Evolutionary conservation across 1,140 invertebrate genomes (phyloP).

Genomic region (Dendrolimus kikuchii): DNA sequence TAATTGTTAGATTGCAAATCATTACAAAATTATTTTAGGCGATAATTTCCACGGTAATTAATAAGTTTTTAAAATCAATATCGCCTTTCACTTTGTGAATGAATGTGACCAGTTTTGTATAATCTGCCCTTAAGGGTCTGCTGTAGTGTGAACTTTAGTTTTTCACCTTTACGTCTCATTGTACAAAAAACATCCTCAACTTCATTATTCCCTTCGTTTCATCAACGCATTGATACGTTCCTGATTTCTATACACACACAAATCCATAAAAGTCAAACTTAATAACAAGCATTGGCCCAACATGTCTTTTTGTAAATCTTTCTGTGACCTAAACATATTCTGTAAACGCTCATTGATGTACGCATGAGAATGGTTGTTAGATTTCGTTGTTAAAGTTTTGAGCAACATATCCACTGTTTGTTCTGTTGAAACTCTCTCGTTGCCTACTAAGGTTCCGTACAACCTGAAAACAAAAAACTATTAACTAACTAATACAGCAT

Average conservation of each 20-base stretch:
- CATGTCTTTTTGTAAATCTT: slow-evolving; percentile 57
- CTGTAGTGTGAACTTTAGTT: no score
- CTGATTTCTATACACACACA: slow-evolving; percentile 59
- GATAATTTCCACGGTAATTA: no score
- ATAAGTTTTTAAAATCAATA: no score
- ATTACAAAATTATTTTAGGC: no score
- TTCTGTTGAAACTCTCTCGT: slow-evolving; percentile 60
- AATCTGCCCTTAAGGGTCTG: no score
- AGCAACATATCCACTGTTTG: slow-evolving; percentile 54
- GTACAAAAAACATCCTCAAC: no score
- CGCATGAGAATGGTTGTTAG: slow-evolving; percentile 25
- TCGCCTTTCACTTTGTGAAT: no score
- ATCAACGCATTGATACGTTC: slow-evolving; percentile 42
- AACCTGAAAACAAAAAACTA: slow-evolving; percentile 37
- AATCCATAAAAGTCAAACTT: slow-evolving; percentile 62
- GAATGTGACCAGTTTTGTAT: no score
- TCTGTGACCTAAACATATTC: slow-evolving; percentile 36
- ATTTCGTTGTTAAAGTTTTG: slow-evolving; percentile 14
- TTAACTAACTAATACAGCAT: not conserved
- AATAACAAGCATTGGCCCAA: slow-evolving; percentile 56
- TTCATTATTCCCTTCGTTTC: slow-evolving; percentile 7
- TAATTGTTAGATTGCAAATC: no score
- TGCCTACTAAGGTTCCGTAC: slow-evolving; percentile 61
- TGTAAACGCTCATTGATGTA: slow-evolving; percentile 30
- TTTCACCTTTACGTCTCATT: no score